These are phyloP conservation scores for Gryon sp. DNA, from an alignment of 1,140 invertebrate genomes.

Conservation along the genomic window DNA sequence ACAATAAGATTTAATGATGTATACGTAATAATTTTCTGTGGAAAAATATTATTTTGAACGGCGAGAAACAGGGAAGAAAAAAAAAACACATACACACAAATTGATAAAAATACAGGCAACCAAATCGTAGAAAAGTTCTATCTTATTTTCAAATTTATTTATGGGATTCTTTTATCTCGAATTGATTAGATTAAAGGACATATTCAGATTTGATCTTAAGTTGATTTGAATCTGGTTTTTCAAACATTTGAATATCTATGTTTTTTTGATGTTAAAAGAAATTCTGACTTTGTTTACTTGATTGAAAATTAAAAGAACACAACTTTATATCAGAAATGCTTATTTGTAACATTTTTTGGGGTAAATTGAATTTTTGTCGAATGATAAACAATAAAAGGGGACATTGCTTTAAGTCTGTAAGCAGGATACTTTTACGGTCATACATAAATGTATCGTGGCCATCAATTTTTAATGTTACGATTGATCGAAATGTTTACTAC, in stretches of 20 bases:
- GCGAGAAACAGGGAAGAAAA: no score
- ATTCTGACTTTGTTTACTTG: no score
- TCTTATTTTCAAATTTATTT: constrained; percentile 33
- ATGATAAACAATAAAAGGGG: no score
- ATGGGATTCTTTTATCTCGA: constrained; percentile 14
- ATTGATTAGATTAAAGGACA: constrained; percentile 41
- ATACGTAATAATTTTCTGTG: neutral
- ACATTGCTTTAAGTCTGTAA: no score
- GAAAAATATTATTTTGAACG: no score
- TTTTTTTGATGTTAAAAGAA: no score
- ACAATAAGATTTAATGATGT: neutral
- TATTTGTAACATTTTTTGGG: no score
- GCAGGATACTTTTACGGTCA: no score
- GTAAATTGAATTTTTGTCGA: no score
- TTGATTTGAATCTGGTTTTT: constrained; percentile 9
- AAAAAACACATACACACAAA: neutral
- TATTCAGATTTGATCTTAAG: constrained; percentile 27
- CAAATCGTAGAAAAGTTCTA: constrained; percentile 7
- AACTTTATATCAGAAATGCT: no score
- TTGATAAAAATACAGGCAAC: neutral
- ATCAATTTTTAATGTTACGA: constrained; percentile 10
- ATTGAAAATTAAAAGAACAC: no score
- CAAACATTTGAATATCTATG: neutral
- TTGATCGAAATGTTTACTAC: constrained; percentile 17
- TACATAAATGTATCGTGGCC: neutral